Evolutionary conservation across 2,113 vertebrate genomes (phyloP).

Genomic region (Tauraco erythrolophus): DNA sequence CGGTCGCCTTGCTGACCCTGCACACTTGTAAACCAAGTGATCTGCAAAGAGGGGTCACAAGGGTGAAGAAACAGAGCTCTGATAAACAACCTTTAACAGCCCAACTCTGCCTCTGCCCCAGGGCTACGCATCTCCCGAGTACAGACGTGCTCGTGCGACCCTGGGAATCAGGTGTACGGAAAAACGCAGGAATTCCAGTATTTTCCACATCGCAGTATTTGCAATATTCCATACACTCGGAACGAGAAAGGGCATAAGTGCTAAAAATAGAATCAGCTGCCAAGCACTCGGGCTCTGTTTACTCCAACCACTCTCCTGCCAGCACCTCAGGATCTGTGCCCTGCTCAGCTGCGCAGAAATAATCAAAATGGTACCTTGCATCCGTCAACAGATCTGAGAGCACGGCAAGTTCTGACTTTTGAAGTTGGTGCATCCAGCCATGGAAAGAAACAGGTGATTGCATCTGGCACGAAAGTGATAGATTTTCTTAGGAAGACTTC

Average conservation of each 20-base stretch:
- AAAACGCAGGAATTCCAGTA: accelerated
- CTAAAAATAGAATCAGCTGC: background rate
- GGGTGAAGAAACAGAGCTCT: accelerated
- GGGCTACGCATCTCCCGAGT: background rate
- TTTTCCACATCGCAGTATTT: background rate
- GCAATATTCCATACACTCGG: background rate
- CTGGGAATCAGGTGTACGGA: background rate
- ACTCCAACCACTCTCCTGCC: background rate
- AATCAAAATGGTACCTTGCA: background rate
- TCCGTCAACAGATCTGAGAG: background rate
- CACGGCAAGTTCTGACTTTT: background rate
- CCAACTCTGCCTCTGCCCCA: background rate
- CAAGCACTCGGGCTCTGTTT: background rate
- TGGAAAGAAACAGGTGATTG: background rate
- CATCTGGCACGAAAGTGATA: background rate
- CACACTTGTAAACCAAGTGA: accelerated
- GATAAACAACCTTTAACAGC: background rate
- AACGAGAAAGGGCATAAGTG: background rate
- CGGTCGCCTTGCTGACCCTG: background rate
- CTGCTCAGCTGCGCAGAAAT: background rate
- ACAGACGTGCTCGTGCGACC: accelerated
- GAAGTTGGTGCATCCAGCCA: background rate
- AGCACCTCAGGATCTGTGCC: background rate
- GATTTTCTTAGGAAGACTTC: background rate
- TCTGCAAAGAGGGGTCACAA: background rate